Evolutionary conservation across 2,797 vertebrate genomes (phyloP), one percentile per base, ranked within the genome.

Genomic region (Calcarius lapponicus): DNA sequence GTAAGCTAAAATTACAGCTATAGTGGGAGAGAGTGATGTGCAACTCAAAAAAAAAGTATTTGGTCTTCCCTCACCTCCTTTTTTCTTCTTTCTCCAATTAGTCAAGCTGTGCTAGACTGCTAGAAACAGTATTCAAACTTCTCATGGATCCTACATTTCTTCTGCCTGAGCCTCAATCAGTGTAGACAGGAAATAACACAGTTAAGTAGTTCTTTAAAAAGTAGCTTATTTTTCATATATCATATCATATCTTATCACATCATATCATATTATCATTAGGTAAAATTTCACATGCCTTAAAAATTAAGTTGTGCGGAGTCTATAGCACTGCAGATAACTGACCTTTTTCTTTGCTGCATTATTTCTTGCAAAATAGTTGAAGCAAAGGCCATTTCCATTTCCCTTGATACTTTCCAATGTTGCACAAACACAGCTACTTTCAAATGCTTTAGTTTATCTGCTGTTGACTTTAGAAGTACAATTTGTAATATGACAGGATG

Each of bases 381-480:
- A 81, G 73, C 54, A 92, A 84, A 86, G 71, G 34, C 62, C 54
- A 6, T 76, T 93, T 94, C 72, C 34, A 36, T 88, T 51, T 92
- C 78, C 80, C 58, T 58, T 93, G 47, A 86, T 88, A 78, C 56
- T 66, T 92, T 87, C 34, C 43, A 67, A 51, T 45, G n/a, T 75
- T 96, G 25, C 91, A 85, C 80, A 96, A 88, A 93, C 81, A 90
- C n/a, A 86, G 38, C 45, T 86, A 53, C 64, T 93, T 91, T 88
- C 54, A 75, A 61, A 56, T 83, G 45, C 45, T 76, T 75, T 73
- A 20, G 43, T 89, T 92, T 95, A 82, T 95, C 86, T 95, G 32
- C 36, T 85, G 78, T 90, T 88, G 87, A 76, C 58, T 91, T 95
- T 95, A 90, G 80, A 93, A 90, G 48, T 73, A 36, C 31, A 56